Evolutionary conservation across 2,888 invertebrate genomes (phyloP).

Genomic region (Tanypteryx hageni): DNA sequence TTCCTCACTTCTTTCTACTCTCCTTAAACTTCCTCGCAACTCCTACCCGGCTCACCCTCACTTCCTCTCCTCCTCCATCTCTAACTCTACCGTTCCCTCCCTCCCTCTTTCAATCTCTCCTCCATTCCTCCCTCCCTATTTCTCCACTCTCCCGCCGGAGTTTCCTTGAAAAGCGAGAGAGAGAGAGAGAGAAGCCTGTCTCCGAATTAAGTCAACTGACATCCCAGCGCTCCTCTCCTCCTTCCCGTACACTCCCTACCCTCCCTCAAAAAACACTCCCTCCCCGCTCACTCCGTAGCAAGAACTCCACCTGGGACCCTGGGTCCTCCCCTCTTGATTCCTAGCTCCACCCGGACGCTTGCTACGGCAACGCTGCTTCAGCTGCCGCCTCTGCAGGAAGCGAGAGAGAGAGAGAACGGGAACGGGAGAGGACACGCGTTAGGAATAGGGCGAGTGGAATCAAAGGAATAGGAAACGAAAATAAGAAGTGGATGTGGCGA

Average conservation of each 20-base stretch:
- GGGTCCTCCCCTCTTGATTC: not conserved
- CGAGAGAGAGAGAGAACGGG: not conserved
- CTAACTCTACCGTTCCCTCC: too few species aligned
- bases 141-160: not conserved
- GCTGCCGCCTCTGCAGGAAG: constrained; percentile 14
- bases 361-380: not conserved
- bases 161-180: not conserved
- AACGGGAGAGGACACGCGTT: not conserved
- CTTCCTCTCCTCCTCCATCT: too few species aligned
- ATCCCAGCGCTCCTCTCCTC: not conserved
- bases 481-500: not conserved
- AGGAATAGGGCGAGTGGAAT: not conserved
- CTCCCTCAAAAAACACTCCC: not conserved
- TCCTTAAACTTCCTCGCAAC: too few species aligned
- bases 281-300: not conserved
- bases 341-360: constrained; percentile 8
- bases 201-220: constrained; percentile 28
- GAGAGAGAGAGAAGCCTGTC: not conserved
- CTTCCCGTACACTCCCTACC: not conserved
- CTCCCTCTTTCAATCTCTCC: not conserved
- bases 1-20: too few species aligned
- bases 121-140: not conserved
- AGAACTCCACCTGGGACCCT: constrained; percentile 18
- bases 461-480: not conserved
- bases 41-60: too few species aligned